A percentile compares a stretch with the other conserved stretches of the same genome.
Conservation (phyloP, 2,113 vertebrate genomes). For the Vulpes ferrilata region DNA sequence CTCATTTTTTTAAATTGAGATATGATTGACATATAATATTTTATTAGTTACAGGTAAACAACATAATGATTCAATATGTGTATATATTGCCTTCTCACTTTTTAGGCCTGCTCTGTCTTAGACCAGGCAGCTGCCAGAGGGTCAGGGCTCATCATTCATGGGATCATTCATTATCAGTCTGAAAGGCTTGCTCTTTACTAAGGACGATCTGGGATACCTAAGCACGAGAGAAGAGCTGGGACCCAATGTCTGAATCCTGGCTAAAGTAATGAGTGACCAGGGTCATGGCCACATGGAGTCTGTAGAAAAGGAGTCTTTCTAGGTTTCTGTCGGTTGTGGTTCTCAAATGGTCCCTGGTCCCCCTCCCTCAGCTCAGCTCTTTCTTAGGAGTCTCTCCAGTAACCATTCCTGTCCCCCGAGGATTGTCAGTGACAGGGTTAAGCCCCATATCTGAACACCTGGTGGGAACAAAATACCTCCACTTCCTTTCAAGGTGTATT, state of each 20-base stretch:
- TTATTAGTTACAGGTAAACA: not conserved
- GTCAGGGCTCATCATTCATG: not conserved
- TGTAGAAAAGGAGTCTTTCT: not conserved
- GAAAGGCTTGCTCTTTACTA: not conserved
- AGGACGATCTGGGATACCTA: not conserved
- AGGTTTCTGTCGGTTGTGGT: not conserved
- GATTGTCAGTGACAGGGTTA: not conserved
- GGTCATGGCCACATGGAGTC: not conserved
- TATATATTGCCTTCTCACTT: not conserved
- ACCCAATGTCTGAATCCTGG: not conserved
- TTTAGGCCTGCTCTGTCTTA: not conserved
- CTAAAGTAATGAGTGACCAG: not conserved
- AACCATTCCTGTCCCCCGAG: not conserved
- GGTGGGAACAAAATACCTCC: not conserved
- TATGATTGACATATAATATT: not conserved
- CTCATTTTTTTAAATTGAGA: not conserved
- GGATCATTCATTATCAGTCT: not conserved
- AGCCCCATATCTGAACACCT: not conserved
- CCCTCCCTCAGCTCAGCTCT: not conserved
- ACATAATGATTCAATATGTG: not conserved
- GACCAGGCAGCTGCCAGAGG: not conserved
- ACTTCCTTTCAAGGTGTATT: slow-evolving; percentile 53
- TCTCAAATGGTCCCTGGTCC: not conserved
- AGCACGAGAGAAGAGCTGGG: not conserved
- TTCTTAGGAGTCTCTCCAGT: not conserved